These are phyloP conservation scores for Lepas anatifera DNA, from an alignment of 2,888 invertebrate genomes.

Conservation along the genomic window DNA sequence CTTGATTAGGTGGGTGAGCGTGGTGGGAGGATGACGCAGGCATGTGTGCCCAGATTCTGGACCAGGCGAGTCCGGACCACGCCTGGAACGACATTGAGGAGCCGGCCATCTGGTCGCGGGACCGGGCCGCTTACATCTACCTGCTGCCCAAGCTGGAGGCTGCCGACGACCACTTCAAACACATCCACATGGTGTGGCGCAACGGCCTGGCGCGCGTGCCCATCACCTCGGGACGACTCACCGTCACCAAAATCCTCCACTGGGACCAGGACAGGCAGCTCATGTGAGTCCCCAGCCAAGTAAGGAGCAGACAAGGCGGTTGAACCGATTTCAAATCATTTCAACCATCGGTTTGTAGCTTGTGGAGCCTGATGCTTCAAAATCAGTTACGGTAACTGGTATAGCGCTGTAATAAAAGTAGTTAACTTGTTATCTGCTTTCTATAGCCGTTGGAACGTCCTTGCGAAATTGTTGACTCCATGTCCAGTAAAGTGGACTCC, in stretches of 20 bases:
- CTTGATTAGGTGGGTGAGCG: no score
- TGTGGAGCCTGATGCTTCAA: no score
- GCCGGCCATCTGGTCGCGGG: conserved; percentile 52
- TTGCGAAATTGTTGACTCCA: no score
- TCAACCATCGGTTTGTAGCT: no score
- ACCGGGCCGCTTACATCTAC: conserved; percentile 55
- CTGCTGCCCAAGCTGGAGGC: conserved; percentile 50
- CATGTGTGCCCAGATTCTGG: conserved; percentile 13
- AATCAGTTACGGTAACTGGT: no score
- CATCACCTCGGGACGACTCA: conserved; percentile 50
- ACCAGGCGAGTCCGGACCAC: conserved; percentile 24
- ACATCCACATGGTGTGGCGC: conserved; percentile 27
- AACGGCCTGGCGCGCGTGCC: conserved; percentile 26
- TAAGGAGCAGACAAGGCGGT: no score
- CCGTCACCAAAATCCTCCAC: conserved; percentile 56
- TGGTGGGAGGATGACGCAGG: no score
- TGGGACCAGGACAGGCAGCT: conserved; percentile 54
- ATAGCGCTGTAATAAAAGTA: no score
- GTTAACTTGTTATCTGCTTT: no score
- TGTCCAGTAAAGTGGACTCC: no score
- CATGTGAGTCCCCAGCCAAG: conserved; percentile 45
- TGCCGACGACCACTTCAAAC: conserved; percentile 37
- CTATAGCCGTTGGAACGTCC: no score
- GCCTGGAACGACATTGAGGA: conserved; percentile 53
- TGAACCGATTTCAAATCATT: no score